Evolutionary conservation across 37 sponge, comb jelly and placozoan species (phyloP), one percentile per base, ranked within the genome.

Genomic region (Chondrosia reniformis): DNA sequence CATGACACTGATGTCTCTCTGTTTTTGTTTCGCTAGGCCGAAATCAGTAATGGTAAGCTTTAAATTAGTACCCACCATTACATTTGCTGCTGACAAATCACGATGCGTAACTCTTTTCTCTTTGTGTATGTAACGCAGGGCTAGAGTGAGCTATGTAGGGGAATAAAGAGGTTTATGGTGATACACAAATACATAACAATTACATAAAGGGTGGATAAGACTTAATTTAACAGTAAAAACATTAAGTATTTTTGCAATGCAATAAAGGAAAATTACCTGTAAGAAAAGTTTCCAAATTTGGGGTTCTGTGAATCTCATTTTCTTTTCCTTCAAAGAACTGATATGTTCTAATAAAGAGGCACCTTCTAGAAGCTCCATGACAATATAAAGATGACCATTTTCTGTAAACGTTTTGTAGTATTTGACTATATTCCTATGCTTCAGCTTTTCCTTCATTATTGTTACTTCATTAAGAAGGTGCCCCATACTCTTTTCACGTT

Each of bases 21-120:
- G 78, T 61, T 90, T 94, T 64, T 87, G 91, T 63, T 91, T 89
- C 39, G 93, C 88, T 46, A 96, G 84, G 42, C 96, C 96, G 83
- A 96, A 96, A 77, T 96, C 96, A 77, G 93, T 96, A 74, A 96
- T 84, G 62, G 91, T 92, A 41, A 96, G 91, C 39, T 85, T 86
- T 65, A 92, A 90, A 31, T 67, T 56, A 21, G 89, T 91, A n/a
- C 91, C 91, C 24, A 96, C 25, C 93, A 96, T 96, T 67, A 96
- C 54, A 74, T 96, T 96, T 25, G 89, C 67, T 4, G 96, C 88
- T 0, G 90, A 84, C 39, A 96, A 88, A 67, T 96, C 96, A 34
- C 96, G 58, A 52, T 96, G 96, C 36, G 86, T 66, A 5, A 96
- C 79, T 8, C 82, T 45, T 71, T 89, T 92, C 52, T 96, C 96